These are phyloP conservation scores for Saguinus midas DNA, from an alignment of 2,113 vertebrate species.

Conservation along the genomic window DNA sequence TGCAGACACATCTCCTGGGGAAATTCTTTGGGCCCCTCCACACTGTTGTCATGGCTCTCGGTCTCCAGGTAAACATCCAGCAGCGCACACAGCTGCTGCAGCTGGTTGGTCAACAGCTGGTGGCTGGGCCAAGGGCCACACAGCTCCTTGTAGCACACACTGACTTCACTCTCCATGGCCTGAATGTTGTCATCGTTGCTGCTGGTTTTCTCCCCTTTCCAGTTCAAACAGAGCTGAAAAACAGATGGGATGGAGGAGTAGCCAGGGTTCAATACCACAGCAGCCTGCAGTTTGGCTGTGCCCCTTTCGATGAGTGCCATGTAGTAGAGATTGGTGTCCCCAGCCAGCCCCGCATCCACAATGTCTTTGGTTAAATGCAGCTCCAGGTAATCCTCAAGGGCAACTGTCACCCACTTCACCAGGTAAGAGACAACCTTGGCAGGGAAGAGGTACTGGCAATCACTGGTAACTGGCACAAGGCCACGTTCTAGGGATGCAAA, in stretches of 20 bases:
- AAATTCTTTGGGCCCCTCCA: constrained; percentile 97
- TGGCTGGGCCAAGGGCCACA: constrained; percentile 91
- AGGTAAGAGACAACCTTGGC: constrained; percentile 93
- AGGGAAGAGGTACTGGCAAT: constrained; percentile 92
- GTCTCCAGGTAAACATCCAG: constrained; percentile 98
- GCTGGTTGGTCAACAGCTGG: constrained; percentile 98
- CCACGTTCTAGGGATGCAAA: constrained; percentile 95
- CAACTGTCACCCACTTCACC: constrained; percentile 90
- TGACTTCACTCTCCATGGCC: constrained; percentile 97
- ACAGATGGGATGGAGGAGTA: constrained; percentile 93
- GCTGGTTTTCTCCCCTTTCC: constrained; percentile 95
- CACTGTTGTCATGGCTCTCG: constrained; percentile 91
- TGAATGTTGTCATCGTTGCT: constrained; percentile 95
- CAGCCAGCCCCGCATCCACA: constrained; percentile 89
- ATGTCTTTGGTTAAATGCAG: constrained; percentile 91
- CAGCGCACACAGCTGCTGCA: constrained; percentile 93
- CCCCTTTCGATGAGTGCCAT: constrained; percentile 94
- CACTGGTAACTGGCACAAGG: constrained; percentile 91
- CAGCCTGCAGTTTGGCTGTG: constrained; percentile 93
- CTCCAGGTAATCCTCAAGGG: constrained; percentile 90
- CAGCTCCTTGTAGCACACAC: constrained; percentile 93
- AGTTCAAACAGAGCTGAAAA: constrained; percentile 95
- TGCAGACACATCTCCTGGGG: constrained; percentile 98
- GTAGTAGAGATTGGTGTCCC: constrained; percentile 94
- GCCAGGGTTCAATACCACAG: constrained; percentile 92